Base-by-base conservation (phyloP, 1,140 invertebrate species). In the Drosophila seguyi region DNA sequence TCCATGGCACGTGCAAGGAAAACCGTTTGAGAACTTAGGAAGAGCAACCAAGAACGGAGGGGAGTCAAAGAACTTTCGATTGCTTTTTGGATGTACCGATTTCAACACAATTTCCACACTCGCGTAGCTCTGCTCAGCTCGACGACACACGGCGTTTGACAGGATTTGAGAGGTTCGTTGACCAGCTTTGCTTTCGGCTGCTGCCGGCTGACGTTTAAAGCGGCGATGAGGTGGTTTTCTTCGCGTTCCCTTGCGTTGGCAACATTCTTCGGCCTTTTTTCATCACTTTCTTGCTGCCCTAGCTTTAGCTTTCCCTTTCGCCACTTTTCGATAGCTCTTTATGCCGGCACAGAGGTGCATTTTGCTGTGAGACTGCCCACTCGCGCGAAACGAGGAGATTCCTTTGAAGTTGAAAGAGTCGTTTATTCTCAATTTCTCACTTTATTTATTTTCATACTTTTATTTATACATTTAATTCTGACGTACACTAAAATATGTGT, bases 401-500 rank as follows among this genome's bases (percentile, higher is more conserved):
- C 31, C 16, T 14, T 25, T 29, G 1, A 14, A 52, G 29, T 14
- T 39, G 10, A 27, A 50, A 16, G 14, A 16, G 14, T 25, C 61
- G 65, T 38, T 13, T 11, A 25, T 38, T 56, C 50, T 44, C 50
- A 50, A 68, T 42, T 68, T 57, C 42, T 69, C 47, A 45, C 22
- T 69, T 80, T 76, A 59, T 39, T 56, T 62, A 59, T 68, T 44
- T 63, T 66, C 29, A 38, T 63, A 82, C 67, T 81, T 90, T 73
- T 73, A 60, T 90, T 75, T 88, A 85, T 90, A 88, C 66, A 90
- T 81, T 88, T 85, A 81, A 59, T 85, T 84, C 71, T 88, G 85
- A 85, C 78, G 81, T 88, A 88, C 85, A 90, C 85, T 88, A 88
- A 85, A 86, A 72, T 85, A 86, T 86, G 82, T 85, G 78, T 81